Evolutionary conservation across 2,113 vertebrate species (phyloP).

Genomic region (Noturus placidus): DNA sequence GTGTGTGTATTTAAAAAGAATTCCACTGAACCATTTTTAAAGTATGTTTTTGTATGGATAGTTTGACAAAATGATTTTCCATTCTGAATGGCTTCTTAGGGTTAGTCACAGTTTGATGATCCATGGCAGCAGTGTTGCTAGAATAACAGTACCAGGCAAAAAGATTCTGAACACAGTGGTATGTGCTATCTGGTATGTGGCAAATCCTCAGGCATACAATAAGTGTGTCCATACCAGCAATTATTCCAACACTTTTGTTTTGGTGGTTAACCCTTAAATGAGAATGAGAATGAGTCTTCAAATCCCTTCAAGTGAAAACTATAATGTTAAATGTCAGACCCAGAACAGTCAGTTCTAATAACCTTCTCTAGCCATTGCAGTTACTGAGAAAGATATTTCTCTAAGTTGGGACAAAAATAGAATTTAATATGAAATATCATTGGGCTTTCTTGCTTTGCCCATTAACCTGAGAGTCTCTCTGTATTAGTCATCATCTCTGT

Average conservation of each 20-base stretch:
- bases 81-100: not conserved
- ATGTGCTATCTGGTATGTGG: not conserved
- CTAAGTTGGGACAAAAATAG: not conserved
- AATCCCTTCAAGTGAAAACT: not conserved
- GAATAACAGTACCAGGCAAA: constrained; percentile 6
- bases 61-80: not conserved
- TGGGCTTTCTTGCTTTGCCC: not conserved
- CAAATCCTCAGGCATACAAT: not conserved
- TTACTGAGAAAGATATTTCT: not conserved
- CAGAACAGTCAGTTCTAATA: constrained; percentile 4
- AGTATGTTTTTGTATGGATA: not conserved
- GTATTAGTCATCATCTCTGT: constrained; percentile 3
- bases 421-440: not conserved
- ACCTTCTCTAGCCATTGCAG: not conserved
- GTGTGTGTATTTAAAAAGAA: not conserved
- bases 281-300: too few relatives aligned
- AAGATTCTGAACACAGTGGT: not conserved
- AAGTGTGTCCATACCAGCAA: too few relatives aligned
- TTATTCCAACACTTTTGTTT: too few relatives aligned
- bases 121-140: constrained; percentile 5
- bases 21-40: not conserved
- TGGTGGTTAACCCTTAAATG: too few relatives aligned
- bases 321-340: not conserved
- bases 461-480: not conserved
- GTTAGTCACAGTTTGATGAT: not conserved